Percentiles rank a stretch among this genome's conserved stretches.
These are phyloP conservation scores for Damaliscus lunatus DNA, from an alignment of 2,113 vertebrate species.

Conservation along the genomic window DNA sequence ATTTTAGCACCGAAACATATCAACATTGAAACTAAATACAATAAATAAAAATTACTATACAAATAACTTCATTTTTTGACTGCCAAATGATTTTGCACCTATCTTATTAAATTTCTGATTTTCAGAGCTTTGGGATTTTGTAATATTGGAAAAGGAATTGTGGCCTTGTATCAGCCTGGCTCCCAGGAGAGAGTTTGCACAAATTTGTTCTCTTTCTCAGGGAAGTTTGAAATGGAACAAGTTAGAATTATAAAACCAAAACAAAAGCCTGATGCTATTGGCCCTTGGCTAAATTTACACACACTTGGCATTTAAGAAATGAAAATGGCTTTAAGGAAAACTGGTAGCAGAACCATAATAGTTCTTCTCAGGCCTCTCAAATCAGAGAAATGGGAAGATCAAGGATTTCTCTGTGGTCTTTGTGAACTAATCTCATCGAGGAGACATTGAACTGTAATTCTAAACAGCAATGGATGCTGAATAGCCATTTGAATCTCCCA, in stretches of 20 bases:
- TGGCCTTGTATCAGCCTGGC: not conserved
- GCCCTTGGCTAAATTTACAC: not conserved
- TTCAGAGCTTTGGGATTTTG: not conserved
- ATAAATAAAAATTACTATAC: not conserved
- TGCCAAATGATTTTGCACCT: not conserved
- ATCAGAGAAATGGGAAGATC: not conserved
- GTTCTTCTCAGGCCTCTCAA: not conserved
- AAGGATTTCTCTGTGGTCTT: not conserved
- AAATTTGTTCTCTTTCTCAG: not conserved
- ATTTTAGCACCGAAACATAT: slow-evolving; percentile 35
- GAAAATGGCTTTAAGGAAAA: slow-evolving; percentile 9
- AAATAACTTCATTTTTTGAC: not conserved
- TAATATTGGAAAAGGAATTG: not conserved
- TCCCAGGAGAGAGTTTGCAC: not conserved
- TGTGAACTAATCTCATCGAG: not conserved
- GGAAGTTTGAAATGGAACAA: not conserved
- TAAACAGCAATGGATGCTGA: not conserved
- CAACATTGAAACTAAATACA: not conserved
- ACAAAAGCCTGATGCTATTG: not conserved
- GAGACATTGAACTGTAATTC: not conserved
- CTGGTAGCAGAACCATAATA: not conserved
- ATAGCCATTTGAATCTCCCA: not conserved
- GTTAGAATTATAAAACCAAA: not conserved
- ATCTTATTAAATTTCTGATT: not conserved
- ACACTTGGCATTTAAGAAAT: not conserved